Percentiles rank a stretch among this genome's conserved stretches.
These are phyloP conservation scores for Allobates femoralis DNA, from an alignment of 2,797 vertebrate genomes.

Conservation along the genomic window DNA sequence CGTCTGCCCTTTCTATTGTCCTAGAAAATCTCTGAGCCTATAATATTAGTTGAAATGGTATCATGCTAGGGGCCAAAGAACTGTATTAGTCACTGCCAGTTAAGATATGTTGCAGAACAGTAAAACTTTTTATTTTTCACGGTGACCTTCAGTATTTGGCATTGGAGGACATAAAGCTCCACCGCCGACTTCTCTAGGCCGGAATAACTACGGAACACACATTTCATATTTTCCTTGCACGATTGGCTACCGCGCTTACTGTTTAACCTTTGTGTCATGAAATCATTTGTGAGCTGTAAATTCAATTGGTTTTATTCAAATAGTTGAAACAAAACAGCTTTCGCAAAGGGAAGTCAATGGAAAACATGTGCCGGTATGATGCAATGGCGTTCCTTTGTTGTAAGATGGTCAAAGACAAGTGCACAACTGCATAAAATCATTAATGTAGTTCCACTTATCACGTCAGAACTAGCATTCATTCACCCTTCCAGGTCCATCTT, in stretches of 20 bases:
- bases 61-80: conserved; percentile 37
- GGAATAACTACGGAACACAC: conserved; percentile 21
- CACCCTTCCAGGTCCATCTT: background rate
- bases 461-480: background rate
- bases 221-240: conserved; percentile 24
- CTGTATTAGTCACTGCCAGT: conserved; percentile 34
- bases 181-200: background rate
- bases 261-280: conserved; percentile 41
- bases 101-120: conserved; percentile 23
- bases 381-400: background rate
- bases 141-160: conserved; percentile 39
- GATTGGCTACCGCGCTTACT: conserved; percentile 19
- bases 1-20: conserved; percentile 47
- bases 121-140: conserved; percentile 28
- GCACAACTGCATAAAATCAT: background rate
- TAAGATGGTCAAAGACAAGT: background rate
- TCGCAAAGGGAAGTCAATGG: conserved; percentile 6
- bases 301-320: conserved; percentile 39
- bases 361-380: conserved; percentile 30
- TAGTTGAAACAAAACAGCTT: background rate
- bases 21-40: conserved; percentile 52
- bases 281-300: conserved; percentile 39
- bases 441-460: background rate
- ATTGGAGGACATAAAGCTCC: conserved; percentile 8
- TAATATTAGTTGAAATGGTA: conserved; percentile 34